phyloP scores from a whole-genome alignment of 1,140 invertebrate species.

The Maniola jurtina region DNA sequence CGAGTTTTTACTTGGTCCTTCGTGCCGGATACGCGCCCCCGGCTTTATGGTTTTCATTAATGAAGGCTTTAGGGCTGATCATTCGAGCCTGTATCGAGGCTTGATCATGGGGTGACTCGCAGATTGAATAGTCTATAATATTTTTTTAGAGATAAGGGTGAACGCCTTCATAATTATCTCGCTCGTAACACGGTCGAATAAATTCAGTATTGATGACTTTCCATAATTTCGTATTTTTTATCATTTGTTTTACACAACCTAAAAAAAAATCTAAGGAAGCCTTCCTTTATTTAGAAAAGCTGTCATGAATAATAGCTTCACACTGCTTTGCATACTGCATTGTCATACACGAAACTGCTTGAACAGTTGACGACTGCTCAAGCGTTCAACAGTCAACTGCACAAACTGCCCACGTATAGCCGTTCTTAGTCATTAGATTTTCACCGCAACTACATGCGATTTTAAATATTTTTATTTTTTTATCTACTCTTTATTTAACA shows the following conservation, averaged over 20 bases:
- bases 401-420: no score
- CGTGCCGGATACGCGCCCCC: slow-evolving; percentile 55
- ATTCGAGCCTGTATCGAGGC: slow-evolving; percentile 58
- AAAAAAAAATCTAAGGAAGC: no score
- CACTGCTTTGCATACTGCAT: no score
- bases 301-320: no score
- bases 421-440: no score
- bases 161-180: slow-evolving; percentile 43
- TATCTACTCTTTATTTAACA: no score
- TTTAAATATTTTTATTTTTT: no score
- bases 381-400: no score
- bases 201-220: slow-evolving; percentile 33
- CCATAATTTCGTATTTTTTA: slow-evolving; percentile 15
- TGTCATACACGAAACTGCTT: no score
- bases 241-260: neutral
- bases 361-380: no score
- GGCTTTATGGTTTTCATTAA: slow-evolving; percentile 72
- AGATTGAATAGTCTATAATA: slow-evolving; percentile 46
- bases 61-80: slow-evolving; percentile 72
- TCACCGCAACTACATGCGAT: no score
- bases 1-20: slow-evolving; percentile 61
- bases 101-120: slow-evolving; percentile 58
- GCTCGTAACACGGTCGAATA: slow-evolving; percentile 31
- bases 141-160: slow-evolving; percentile 46
- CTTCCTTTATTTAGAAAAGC: no score